Conservation (phyloP, 2,797 vertebrate genomes). For the Centropyge bicolor region DNA sequence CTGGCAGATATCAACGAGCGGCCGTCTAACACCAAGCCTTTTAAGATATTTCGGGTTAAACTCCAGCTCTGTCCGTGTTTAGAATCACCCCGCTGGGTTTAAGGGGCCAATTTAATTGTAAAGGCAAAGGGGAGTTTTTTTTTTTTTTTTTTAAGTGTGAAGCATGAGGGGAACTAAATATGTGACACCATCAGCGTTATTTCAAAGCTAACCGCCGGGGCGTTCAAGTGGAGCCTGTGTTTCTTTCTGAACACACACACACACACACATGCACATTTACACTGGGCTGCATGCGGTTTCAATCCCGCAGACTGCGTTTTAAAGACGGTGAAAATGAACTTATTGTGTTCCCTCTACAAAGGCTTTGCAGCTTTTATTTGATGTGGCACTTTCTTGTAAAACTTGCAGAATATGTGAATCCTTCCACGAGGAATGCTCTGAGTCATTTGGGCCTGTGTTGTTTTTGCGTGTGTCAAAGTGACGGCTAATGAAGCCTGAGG, state of each 20-base stretch:
- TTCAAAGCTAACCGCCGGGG: slow-evolving; percentile 81
- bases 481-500: slow-evolving; percentile 43
- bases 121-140: slow-evolving; percentile 46
- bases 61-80: slow-evolving; percentile 69
- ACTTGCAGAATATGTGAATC: slow-evolving; percentile 69
- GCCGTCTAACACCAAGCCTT: slow-evolving; percentile 65
- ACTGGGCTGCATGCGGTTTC: slow-evolving; percentile 72
- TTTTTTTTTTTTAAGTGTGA: slow-evolving; percentile 62
- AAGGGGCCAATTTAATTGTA: slow-evolving; percentile 77
- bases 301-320: slow-evolving; percentile 79
- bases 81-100: slow-evolving; percentile 74
- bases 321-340: slow-evolving; percentile 82
- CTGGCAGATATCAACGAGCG: slow-evolving; percentile 68
- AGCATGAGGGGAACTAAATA: slow-evolving; percentile 68
- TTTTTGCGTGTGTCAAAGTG: slow-evolving; percentile 49
- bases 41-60: slow-evolving; percentile 77
- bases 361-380: slow-evolving; percentile 77
- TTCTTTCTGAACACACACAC: slow-evolving; percentile 51
- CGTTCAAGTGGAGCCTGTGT: slow-evolving; percentile 65
- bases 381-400: slow-evolving; percentile 83
- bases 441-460: slow-evolving; percentile 56
- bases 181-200: slow-evolving; percentile 81
- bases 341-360: slow-evolving; percentile 84
- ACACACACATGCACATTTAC: slow-evolving; percentile 40
- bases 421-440: slow-evolving; percentile 60